phyloP scores from a whole-genome alignment of 2,888 invertebrate genomes.

The Diachrysia chrysitis region DNA sequence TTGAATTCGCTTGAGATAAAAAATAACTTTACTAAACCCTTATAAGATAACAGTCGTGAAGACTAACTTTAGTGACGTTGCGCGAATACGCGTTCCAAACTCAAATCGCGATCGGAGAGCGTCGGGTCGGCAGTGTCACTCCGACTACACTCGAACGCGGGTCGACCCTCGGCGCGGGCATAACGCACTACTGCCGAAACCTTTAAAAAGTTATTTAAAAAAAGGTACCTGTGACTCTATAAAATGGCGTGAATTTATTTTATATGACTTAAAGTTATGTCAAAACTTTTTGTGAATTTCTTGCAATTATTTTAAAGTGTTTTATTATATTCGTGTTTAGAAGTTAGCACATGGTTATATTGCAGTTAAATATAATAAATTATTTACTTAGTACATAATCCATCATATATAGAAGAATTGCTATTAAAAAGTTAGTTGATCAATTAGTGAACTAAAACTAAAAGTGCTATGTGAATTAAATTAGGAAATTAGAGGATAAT shows the following conservation, averaged over 20 bases:
- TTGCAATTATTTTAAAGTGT: conserved; percentile 39
- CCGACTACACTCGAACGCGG: conserved; percentile 61
- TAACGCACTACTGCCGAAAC: conserved; percentile 43
- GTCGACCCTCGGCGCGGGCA: conserved; percentile 38
- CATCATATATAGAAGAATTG: background rate
- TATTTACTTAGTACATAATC: background rate
- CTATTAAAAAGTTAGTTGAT: background rate
- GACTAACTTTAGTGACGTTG: conserved; percentile 56
- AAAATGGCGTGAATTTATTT: conserved; percentile 21
- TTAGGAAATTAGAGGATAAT: background rate
- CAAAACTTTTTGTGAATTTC: conserved; percentile 43
- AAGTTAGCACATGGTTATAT: background rate
- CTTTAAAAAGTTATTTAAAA: conserved; percentile 38
- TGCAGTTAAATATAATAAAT: background rate
- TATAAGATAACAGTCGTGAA: conserved; percentile 29
- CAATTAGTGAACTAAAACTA: conserved; percentile 1
- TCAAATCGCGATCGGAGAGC: conserved; percentile 66
- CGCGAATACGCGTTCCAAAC: conserved; percentile 63
- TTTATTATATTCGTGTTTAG: conserved; percentile 15
- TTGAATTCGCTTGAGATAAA: background rate
- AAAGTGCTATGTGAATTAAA: background rate
- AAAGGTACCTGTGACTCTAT: background rate
- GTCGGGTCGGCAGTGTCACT: conserved; percentile 66
- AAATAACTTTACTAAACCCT: conserved; percentile 15
- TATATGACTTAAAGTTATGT: conserved; percentile 25